Percentiles rank a stretch among this genome's conserved stretches.
Evolutionary conservation across 2,797 vertebrate species (phyloP).

Genomic region (Cyclura pinguis): DNA sequence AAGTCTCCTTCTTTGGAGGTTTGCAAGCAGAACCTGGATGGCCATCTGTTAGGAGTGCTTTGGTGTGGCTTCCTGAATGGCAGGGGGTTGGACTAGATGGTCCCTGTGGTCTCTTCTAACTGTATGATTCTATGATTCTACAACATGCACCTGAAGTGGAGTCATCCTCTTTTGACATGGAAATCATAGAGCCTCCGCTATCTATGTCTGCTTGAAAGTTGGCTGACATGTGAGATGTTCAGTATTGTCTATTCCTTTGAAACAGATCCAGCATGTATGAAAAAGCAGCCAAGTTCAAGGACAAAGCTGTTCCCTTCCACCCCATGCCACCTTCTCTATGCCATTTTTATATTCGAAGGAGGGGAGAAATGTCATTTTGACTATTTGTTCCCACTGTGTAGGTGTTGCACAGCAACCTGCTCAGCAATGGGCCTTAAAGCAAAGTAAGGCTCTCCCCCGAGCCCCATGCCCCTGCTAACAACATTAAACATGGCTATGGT

Average conservation of each 20-base stretch:
- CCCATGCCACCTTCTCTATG: background rate
- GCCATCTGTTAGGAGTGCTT: no score
- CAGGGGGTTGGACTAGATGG: no score
- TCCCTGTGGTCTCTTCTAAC: no score
- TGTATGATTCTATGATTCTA: no score
- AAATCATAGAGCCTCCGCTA: no score
- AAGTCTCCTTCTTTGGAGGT: no score
- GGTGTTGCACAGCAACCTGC: background rate
- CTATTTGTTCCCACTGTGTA: background rate
- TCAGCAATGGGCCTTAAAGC: conserved; percentile 30
- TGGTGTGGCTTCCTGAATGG: no score
- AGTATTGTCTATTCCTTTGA: background rate
- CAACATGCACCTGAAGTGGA: no score
- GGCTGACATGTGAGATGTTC: no score
- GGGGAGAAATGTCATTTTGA: background rate
- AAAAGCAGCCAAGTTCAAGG: background rate
- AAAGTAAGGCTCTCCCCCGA: conserved; percentile 23
- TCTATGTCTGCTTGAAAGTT: background rate
- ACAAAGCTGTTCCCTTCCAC: no score
- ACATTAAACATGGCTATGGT: conserved; percentile 42
- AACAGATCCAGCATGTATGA: background rate
- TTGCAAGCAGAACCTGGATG: no score
- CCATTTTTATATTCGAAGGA: background rate
- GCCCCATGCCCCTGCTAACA: background rate
- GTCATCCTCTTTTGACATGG: no score